Conservation (phyloP, 2,113 vertebrate genomes). For the Junco hyemalis region DNA sequence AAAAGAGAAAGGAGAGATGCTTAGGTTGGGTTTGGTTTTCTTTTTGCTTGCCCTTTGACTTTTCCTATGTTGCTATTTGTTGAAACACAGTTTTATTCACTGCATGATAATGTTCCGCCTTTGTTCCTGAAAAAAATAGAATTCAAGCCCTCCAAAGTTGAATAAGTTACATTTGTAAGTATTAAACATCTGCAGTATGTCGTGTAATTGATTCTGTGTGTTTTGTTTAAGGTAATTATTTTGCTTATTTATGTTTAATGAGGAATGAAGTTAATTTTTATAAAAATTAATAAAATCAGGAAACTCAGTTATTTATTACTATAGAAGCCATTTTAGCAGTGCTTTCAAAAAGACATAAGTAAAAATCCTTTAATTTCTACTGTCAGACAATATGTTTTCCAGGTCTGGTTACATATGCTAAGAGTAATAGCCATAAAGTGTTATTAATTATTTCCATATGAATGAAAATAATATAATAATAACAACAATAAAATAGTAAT, state of each 20-base stretch:
- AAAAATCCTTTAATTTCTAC: neutral
- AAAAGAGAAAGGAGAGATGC: neutral
- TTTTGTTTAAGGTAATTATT: neutral
- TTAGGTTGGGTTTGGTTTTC: neutral
- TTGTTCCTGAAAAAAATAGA: neutral
- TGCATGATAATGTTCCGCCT: neutral
- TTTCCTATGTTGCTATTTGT: neutral
- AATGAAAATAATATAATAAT: neutral
- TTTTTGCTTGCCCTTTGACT: neutral
- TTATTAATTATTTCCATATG: neutral
- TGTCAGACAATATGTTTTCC: neutral
- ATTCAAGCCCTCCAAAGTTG: neutral
- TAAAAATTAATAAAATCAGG: neutral
- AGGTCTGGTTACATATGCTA: neutral
- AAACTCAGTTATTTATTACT: neutral
- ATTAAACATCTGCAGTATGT: neutral
- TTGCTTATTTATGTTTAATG: neutral
- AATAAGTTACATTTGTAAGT: neutral
- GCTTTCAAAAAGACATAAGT: neutral
- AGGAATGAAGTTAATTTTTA: neutral
- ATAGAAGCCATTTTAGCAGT: neutral
- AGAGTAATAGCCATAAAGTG: neutral
- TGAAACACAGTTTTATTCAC: neutral
- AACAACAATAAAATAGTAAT: neutral
- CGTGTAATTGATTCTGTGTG: neutral